Evolutionary conservation across 2,888 invertebrate species (phyloP), one percentile per base, ranked within the genome.

Genomic region (Drosophila subquinaria): DNA sequence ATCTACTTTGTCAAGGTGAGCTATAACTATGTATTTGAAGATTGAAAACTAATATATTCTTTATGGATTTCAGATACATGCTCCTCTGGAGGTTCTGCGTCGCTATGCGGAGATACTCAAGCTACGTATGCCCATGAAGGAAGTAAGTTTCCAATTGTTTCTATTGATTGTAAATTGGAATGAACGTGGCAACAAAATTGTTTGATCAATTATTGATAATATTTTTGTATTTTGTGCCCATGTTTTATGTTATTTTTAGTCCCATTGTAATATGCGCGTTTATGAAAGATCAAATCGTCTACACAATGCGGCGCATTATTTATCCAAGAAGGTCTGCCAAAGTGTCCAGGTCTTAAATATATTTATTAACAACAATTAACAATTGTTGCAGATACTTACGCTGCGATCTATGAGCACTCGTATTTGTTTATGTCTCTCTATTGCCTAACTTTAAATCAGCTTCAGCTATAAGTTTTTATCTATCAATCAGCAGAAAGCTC

Each of bases 91-190:
- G 90, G 97, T 98, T 6, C 93, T 98, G 56, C 94, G 96, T 79
- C 95, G 97, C 83, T 98, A 98, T 93, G 96, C 97, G 70, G 98
- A 98, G 93, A 97, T 98, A 87, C 94, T 98, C 82, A 98, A 98
- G 92, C 94, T 98, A 27, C 94, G 97, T 91, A 96, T 98, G 96
- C 98, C 98, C 3, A 98, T 98, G 97, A 97, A 96, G 94, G 96
- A 96, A 94, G 95, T 97, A 91, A 90, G 92, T 92, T 10, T 17
- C 15, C 5, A 38, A 5, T 2, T 9, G 23, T 36, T 23, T 15
- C 11, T 27, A 0, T 23, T 36, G 8, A 9, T 2, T 17, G 17
- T 3, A 3, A 36, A 0, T 10, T 17, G 30, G 15, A 33, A 27
- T 30, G 43, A 33, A 61, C 13, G 13, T 38, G 27, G 11, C n/a